Evolutionary conservation across 2,113 vertebrate species (phyloP).

Genomic region (Amphiprion ocellaris): DNA sequence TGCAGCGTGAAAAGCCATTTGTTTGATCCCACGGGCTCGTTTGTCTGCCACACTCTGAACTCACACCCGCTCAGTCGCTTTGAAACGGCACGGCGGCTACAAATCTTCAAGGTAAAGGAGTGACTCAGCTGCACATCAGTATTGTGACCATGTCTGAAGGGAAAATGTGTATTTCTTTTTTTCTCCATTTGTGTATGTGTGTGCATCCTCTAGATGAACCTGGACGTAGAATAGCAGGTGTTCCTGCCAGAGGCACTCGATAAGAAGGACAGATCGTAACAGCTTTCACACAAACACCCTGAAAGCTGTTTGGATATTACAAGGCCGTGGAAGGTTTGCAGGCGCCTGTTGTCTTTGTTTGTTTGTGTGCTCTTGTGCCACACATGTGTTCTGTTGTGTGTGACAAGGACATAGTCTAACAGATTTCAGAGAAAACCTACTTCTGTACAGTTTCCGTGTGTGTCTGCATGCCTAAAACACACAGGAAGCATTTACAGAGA

Average conservation of each 20-base stretch:
- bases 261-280: constrained; percentile 46
- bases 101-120: constrained; percentile 9
- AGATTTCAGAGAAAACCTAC: not conserved
- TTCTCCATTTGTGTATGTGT: constrained; percentile 4
- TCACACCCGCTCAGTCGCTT: not conserved
- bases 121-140: not conserved
- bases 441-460: not conserved
- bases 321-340: constrained; percentile 33
- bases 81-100: not conserved
- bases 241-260: constrained; percentile 51
- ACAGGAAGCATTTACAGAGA: too few relatives aligned
- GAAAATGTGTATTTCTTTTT: constrained; percentile 4
- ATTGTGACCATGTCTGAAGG: constrained; percentile 17
- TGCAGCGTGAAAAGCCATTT: not conserved
- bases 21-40: not conserved
- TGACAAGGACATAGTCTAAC: constrained; percentile 15
- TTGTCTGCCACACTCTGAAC: not conserved
- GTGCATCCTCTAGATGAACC: constrained; percentile 48
- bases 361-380: constrained; percentile 1
- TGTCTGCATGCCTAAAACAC: not conserved
- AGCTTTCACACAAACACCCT: constrained; percentile 50
- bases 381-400: not conserved
- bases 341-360: constrained; percentile 39
- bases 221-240: constrained; percentile 49
- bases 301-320: constrained; percentile 43